Evolutionary conservation across 2,113 vertebrate species (phyloP).

Genomic region (Gambusia affinis): DNA sequence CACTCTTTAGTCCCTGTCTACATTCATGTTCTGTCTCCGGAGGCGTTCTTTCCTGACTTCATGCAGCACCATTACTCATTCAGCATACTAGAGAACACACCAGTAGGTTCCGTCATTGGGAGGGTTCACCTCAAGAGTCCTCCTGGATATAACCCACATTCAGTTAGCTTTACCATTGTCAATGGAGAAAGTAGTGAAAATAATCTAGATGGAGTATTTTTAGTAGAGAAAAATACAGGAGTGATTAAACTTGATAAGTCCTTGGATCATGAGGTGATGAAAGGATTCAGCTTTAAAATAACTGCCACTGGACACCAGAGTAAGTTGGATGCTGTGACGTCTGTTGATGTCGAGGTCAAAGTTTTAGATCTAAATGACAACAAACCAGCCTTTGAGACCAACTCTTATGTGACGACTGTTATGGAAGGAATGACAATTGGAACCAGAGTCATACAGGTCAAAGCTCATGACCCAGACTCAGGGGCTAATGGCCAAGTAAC

Average conservation of each 20-base stretch:
- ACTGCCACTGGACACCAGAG: conserved; percentile 85
- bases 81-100: conserved; percentile 85
- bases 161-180: conserved; percentile 81
- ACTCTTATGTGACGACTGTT: conserved; percentile 86
- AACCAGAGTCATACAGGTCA: conserved; percentile 90
- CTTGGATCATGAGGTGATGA: conserved; percentile 87
- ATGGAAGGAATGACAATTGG: conserved; percentile 93
- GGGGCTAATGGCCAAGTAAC: conserved; percentile 94
- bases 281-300: conserved; percentile 89
- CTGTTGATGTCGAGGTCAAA: conserved; percentile 89
- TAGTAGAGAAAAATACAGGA: conserved; percentile 90
- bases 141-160: conserved; percentile 72
- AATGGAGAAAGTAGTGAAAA: conserved; percentile 88
- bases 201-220: conserved; percentile 87
- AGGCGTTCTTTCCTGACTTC: conserved; percentile 87
- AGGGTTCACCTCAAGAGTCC: conserved; percentile 80
- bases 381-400: conserved; percentile 89
- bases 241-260: conserved; percentile 91
- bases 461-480: conserved; percentile 87
- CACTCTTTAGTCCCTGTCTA: conserved; percentile 95
- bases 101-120: conserved; percentile 88
- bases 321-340: conserved; percentile 87
- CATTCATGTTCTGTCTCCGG: conserved; percentile 90
- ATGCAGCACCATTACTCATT: conserved; percentile 92
- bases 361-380: conserved; percentile 95